Evolutionary conservation across 2,888 invertebrate species (phyloP).

Genomic region (Bursaphelenchus okinawaensis): DNA sequence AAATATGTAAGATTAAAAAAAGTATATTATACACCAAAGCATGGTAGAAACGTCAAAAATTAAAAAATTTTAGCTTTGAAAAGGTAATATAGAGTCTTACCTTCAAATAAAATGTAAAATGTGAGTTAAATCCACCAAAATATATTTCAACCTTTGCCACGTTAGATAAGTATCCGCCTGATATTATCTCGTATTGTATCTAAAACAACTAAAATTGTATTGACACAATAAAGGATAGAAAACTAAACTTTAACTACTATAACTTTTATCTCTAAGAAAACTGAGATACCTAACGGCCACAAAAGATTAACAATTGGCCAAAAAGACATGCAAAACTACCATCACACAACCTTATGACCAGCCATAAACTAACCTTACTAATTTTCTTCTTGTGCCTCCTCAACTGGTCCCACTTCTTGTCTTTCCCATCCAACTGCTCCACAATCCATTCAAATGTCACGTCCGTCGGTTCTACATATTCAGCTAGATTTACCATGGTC

Average conservation of each 20-base stretch:
- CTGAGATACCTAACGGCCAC: too few species aligned
- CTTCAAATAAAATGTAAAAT: neutral
- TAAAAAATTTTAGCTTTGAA: neutral
- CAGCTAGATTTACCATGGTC: neutral
- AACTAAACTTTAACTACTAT: neutral
- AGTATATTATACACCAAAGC: too few species aligned
- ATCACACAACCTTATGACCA: too few species aligned
- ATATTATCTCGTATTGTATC: neutral
- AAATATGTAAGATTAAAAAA: too few species aligned
- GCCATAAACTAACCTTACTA: neutral
- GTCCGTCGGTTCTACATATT: conserved; percentile 1
- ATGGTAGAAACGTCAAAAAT: too few species aligned
- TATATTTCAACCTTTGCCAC: neutral
- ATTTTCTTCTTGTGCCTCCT: conserved; percentile 1
- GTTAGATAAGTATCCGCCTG: neutral
- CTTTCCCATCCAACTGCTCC: conserved; percentile 12
- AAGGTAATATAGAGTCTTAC: too few species aligned
- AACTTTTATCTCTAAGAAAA: too few species aligned
- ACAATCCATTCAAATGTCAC: conserved; percentile 5
- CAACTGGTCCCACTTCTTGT: conserved; percentile 5
- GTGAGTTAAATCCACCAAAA: neutral
- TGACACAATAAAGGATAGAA: neutral
- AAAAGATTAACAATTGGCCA: too few species aligned
- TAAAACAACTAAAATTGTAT: neutral
- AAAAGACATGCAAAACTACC: too few species aligned